Conservation (phyloP, 1,140 invertebrate species). For the Drosophila sp. region DNA sequence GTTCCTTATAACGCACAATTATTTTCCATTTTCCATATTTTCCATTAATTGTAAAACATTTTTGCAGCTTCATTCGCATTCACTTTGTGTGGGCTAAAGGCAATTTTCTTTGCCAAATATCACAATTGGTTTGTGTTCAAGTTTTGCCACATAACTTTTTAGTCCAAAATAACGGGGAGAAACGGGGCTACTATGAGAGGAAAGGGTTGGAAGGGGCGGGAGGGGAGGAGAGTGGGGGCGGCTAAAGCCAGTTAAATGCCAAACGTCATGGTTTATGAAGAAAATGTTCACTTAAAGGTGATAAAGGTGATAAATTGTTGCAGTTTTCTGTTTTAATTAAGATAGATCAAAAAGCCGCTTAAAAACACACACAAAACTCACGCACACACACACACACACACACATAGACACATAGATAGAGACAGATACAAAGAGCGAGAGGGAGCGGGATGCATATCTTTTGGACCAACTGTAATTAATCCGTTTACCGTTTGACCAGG, state of each 20-base stretch:
- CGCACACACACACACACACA: not conserved
- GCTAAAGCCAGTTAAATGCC: slow-evolving; percentile 22
- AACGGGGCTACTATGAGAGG: not conserved
- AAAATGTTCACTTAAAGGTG: slow-evolving; percentile 32
- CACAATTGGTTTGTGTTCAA: slow-evolving; percentile 8
- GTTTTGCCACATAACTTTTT: slow-evolving; percentile 13
- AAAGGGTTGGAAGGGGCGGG: not conserved
- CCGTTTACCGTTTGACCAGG: slow-evolving; percentile 56
- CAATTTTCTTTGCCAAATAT: slow-evolving; percentile 18
- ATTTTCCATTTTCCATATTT: slow-evolving; percentile 17
- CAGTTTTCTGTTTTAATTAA: slow-evolving; percentile 60
- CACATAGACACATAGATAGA: not conserved
- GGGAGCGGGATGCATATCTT: slow-evolving; percentile 4
- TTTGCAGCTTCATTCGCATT: slow-evolving; percentile 1
- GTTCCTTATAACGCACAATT: not conserved
- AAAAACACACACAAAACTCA: slow-evolving; percentile 34
- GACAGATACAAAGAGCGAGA: not conserved
- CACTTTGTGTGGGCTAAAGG: not conserved
- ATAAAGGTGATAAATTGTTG: slow-evolving; percentile 6
- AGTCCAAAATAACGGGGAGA: not conserved
- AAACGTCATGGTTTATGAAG: not conserved
- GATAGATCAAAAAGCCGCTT: slow-evolving; percentile 61
- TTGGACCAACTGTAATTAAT: slow-evolving; percentile 37
- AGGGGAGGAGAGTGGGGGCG: too few relatives aligned
- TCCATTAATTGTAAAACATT: slow-evolving; percentile 17